Conservation (phyloP, 2,888 invertebrate genomes). For the Gibbula magus region DNA sequence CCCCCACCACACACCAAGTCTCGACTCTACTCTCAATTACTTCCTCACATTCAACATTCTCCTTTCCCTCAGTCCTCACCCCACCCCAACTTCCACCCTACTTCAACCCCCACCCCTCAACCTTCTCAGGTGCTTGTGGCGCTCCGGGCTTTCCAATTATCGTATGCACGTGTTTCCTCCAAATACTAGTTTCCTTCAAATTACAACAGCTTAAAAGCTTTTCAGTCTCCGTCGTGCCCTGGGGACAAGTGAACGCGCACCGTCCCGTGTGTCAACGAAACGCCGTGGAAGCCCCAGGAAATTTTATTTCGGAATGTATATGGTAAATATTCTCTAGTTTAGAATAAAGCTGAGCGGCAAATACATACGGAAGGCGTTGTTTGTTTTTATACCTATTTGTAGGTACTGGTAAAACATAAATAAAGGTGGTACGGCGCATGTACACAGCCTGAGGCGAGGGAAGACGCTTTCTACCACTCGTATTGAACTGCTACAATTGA, state of each 20-base stretch:
- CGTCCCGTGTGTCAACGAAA: background rate
- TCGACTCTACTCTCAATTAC: no score
- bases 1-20: no score
- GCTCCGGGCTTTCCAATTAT: slow-evolving; percentile 5
- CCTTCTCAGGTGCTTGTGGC: background rate
- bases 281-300: background rate
- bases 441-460: background rate
- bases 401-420: slow-evolving; percentile 1
- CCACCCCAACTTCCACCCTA: background rate
- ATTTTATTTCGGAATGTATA: slow-evolving; percentile 11
- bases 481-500: background rate
- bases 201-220: slow-evolving; percentile 21
- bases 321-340: background rate
- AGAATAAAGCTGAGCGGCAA: slow-evolving; percentile 2
- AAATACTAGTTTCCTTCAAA: slow-evolving; percentile 16
- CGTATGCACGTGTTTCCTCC: slow-evolving; percentile 16
- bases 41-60: background rate
- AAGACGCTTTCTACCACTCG: background rate
- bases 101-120: background rate
- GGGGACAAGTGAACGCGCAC: background rate
- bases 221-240: background rate
- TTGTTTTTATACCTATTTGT: slow-evolving; percentile 16
- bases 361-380: background rate
- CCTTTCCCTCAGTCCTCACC: background rate
- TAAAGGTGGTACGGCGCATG: slow-evolving; percentile 6